A percentile compares a stretch with the other conserved stretches of the same genome.
Conservation (phyloP, 2,888 invertebrate species). For the Xanthorhoe designata region DNA sequence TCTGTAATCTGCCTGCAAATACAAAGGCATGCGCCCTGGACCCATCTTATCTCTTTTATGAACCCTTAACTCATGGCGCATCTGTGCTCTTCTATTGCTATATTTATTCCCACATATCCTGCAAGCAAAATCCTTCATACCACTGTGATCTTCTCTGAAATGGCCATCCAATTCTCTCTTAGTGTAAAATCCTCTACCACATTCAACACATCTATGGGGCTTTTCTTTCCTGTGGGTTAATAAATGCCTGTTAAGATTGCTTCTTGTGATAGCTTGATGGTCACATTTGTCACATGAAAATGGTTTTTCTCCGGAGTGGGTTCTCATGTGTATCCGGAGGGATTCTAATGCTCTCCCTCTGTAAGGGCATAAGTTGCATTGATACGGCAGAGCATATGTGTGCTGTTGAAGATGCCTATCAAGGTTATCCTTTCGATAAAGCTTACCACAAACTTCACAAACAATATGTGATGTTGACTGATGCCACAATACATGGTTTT, state of each 20-base stretch:
- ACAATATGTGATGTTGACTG: conserved; percentile 57
- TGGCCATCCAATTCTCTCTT: conserved; percentile 63
- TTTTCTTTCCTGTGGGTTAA: conserved; percentile 64
- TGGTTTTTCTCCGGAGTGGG: conserved; percentile 66
- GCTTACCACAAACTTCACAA: conserved; percentile 68
- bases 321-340: conserved; percentile 64
- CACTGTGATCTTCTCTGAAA: conserved; percentile 64
- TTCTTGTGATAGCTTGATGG: conserved; percentile 61
- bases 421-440: conserved; percentile 67
- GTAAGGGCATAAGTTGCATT: conserved; percentile 65
- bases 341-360: conserved; percentile 64
- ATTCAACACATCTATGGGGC: conserved; percentile 64
- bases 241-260: conserved; percentile 68
- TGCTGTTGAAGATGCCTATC: conserved; percentile 62
- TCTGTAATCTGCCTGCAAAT: conserved; percentile 59
- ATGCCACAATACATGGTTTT: conserved; percentile 55
- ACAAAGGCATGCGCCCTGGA: conserved; percentile 68
- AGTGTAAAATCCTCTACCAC: conserved; percentile 62
- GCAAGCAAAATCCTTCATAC: conserved; percentile 64
- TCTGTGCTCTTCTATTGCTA: conserved; percentile 64
- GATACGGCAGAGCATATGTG: conserved; percentile 60
- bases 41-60: conserved; percentile 70
- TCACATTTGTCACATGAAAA: conserved; percentile 67
- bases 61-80: conserved; percentile 68
- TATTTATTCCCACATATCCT: conserved; percentile 65